Conservation (phyloP, 2,888 invertebrate genomes). For the Drepana falcataria region DNA sequence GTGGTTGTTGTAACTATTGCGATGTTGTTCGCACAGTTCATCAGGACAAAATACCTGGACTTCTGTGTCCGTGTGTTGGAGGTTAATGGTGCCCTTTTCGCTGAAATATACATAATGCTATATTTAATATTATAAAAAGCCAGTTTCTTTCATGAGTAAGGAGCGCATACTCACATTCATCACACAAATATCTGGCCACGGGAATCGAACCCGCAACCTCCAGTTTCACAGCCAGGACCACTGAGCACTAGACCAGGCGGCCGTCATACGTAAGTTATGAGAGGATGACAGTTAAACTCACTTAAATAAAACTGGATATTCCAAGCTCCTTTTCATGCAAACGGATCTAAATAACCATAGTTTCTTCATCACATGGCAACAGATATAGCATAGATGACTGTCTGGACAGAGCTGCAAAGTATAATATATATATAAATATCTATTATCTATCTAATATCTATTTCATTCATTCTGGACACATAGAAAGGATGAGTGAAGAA, state of each 20-base stretch:
- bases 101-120: slow-evolving; percentile 23
- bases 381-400: slow-evolving; percentile 57
- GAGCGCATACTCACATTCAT: too few relatives aligned
- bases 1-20: slow-evolving; percentile 19
- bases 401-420: slow-evolving; percentile 53
- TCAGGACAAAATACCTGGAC: slow-evolving; percentile 44
- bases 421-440: neutral
- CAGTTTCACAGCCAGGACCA: too few relatives aligned
- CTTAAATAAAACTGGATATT: slow-evolving; percentile 64
- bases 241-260: too few relatives aligned
- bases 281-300: slow-evolving; percentile 10
- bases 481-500: too few relatives aligned
- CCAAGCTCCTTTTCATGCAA: slow-evolving; percentile 55
- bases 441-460: neutral
- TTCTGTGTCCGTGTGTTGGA: slow-evolving; percentile 47
- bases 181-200: too few relatives aligned
- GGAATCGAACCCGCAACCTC: too few relatives aligned
- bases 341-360: slow-evolving; percentile 52
- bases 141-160: neutral
- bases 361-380: slow-evolving; percentile 56
- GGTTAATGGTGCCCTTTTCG: slow-evolving; percentile 54
- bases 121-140: slow-evolving; percentile 20
- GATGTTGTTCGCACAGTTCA: slow-evolving; percentile 37
- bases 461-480: neutral
- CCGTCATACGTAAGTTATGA: too few relatives aligned